Evolutionary conservation across 53 echinoderm and acorn worm genomes (phyloP).

Genomic region (Hippasteria phrygiana): DNA sequence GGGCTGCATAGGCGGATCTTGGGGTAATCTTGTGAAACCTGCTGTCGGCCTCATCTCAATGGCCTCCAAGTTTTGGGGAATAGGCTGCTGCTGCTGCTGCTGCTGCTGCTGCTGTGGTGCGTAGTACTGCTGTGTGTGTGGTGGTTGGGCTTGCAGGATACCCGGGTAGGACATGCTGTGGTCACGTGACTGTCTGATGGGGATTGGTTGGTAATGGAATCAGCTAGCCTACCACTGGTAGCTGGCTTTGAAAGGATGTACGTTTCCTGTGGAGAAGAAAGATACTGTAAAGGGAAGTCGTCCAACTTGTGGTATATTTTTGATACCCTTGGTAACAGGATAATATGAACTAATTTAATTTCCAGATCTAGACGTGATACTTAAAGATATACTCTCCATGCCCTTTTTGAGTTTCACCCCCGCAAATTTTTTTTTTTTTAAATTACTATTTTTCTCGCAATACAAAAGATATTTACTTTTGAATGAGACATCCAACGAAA

Average conservation of each 20-base stretch:
- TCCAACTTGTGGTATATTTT: not conserved
- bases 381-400: too few species aligned
- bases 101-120: conserved; percentile 27
- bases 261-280: conserved; percentile 18
- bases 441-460: too few species aligned
- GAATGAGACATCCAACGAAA: too few species aligned
- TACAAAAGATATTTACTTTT: too few species aligned
- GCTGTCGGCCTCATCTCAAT: conserved; percentile 47
- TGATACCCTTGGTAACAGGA: not conserved
- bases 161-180: conserved; percentile 46
- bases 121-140: conserved; percentile 21
- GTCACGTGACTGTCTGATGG: conserved; percentile 25
- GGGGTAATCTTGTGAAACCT: conserved; percentile 44
- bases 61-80: conserved; percentile 21
- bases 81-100: not conserved
- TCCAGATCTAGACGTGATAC: not conserved
- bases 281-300: not conserved
- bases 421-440: too few species aligned
- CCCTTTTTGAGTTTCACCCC: too few species aligned
- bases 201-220: not conserved
- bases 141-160: conserved; percentile 30
- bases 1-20: conserved; percentile 26
- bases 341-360: not conserved
- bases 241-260: not conserved
- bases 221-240: not conserved